phyloP scores from a whole-genome alignment of 1,140 invertebrate species.

The Aporrectodea caliginosa region DNA sequence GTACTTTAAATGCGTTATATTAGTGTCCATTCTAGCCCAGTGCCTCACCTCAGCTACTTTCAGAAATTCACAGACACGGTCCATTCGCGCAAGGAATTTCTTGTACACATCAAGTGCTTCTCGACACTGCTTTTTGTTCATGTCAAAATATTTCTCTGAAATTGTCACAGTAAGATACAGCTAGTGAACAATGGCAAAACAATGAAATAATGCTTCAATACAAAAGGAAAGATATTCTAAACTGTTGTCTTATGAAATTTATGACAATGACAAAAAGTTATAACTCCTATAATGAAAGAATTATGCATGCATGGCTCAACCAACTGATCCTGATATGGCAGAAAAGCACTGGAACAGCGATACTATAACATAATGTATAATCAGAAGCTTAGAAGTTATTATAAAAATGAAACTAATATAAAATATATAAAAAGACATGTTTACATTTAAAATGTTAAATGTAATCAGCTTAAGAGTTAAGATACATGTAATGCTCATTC shows the following conservation, averaged over 20 bases:
- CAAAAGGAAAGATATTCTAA: background rate
- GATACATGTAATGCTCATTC: too few species aligned
- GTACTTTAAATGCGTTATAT: too few species aligned
- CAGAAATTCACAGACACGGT: constrained; percentile 95
- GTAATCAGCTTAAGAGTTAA: too few species aligned
- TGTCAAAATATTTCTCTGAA: constrained; percentile 87
- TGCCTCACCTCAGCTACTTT: constrained; percentile 86
- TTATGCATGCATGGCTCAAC: background rate
- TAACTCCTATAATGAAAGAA: background rate
- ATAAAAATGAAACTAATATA: too few species aligned
- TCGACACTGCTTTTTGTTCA: constrained; percentile 96
- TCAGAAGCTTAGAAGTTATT: too few species aligned
- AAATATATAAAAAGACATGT: too few species aligned
- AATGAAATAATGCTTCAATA: background rate
- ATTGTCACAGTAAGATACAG: constrained; percentile 22
- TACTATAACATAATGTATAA: too few species aligned
- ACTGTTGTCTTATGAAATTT: background rate
- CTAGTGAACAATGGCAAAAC: background rate
- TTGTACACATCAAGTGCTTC: constrained; percentile 98
- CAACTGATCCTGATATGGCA: background rate
- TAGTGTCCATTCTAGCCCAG: too few species aligned
- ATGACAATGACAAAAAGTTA: background rate
- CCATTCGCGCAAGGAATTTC: constrained; percentile 97
- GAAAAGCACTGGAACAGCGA: background rate
- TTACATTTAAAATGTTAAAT: too few species aligned